Conservation (phyloP, 2,797 vertebrate genomes). For the Dromococcyx pavoninus region DNA sequence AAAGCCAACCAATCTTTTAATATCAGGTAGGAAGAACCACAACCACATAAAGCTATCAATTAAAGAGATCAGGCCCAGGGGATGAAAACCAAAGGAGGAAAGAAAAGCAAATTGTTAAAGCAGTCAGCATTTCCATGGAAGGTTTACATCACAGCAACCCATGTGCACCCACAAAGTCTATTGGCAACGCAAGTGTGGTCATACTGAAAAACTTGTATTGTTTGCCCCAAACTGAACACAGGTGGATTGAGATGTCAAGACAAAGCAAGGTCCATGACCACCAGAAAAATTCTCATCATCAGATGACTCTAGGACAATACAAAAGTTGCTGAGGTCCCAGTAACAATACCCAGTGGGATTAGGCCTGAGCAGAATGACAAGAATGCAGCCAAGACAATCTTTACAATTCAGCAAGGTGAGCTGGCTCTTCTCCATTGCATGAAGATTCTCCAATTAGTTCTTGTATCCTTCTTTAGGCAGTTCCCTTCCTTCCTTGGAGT, state of each 20-base stretch:
- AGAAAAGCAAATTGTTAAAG: not conserved
- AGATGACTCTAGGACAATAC: not conserved
- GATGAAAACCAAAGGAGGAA: not conserved
- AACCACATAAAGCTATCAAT: not conserved
- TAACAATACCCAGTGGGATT: not conserved
- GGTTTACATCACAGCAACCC: not conserved
- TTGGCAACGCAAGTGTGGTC: not conserved
- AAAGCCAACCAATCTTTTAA: not conserved
- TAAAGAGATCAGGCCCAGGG: not conserved
- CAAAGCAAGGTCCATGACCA: not conserved
- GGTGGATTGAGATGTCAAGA: not conserved
- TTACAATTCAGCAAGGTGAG: slow-evolving; percentile 9
- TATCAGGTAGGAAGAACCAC: not conserved
- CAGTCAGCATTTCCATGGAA: not conserved
- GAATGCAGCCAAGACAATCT: not conserved
- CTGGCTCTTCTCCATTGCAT: not conserved
- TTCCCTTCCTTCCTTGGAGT: not conserved
- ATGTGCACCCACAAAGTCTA: rapidly evolving
- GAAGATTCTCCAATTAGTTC: not conserved
- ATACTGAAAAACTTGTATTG: not conserved
- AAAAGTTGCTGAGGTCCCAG: not conserved
- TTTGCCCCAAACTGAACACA: not conserved
- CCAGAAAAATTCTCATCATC: not conserved
- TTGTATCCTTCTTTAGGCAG: not conserved
- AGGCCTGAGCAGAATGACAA: not conserved